Conservation (phyloP, 37 sponge, comb jelly and placozoan genomes). For the Tethya wilhelma region DNA sequence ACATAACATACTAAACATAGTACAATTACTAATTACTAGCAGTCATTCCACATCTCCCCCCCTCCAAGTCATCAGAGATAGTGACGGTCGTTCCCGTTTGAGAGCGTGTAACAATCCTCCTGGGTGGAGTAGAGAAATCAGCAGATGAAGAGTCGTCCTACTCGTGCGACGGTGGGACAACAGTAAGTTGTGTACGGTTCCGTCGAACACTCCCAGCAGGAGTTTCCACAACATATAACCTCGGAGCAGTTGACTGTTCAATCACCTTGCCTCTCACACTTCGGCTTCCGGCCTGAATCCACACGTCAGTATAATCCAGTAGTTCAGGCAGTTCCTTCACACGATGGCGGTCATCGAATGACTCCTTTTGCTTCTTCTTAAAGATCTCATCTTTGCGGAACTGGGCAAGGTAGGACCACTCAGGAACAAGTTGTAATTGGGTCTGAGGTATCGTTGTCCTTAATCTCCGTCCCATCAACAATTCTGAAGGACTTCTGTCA, state of each 20-base stretch:
- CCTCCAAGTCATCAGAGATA: no score
- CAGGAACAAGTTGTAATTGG: constrained; percentile 19
- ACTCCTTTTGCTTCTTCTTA: constrained; percentile 35
- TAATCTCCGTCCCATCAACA: constrained; percentile 44
- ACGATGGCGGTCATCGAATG: constrained; percentile 46
- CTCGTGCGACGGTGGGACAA: no score
- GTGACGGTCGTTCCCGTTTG: no score
- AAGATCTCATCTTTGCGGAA: constrained; percentile 1
- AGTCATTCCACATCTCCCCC: no score
- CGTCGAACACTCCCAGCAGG: constrained; percentile 2
- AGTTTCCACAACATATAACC: constrained; percentile 10
- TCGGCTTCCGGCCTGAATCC: constrained; percentile 16
- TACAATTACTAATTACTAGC: no score
- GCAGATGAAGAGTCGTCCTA: no score
- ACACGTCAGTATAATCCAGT: constrained; percentile 33
- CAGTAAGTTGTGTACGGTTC: no score
- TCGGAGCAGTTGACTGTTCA: not conserved
- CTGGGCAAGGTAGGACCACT: constrained; percentile 41
- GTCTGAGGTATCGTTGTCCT: constrained; percentile 50
- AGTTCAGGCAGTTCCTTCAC: not conserved
- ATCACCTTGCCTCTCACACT: constrained; percentile 1
- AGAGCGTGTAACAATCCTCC: no score
- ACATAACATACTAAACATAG: no score
- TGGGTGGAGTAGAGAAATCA: no score
- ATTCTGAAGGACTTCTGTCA: constrained; percentile 39